phyloP scores from a whole-genome alignment of 1,140 invertebrate species.

The Heliconius nattereri region DNA sequence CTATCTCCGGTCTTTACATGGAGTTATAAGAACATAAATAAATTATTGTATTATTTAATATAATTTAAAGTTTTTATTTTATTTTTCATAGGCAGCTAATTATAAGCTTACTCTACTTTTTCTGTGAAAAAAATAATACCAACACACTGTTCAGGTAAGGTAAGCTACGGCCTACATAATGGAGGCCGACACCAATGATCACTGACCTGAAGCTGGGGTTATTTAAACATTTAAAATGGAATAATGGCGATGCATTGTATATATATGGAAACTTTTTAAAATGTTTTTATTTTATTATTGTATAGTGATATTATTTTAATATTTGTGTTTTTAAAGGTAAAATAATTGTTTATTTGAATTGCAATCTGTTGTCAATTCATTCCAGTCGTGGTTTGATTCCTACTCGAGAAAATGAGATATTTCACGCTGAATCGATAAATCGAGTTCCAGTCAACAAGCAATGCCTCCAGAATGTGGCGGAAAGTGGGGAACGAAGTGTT shows the following conservation, averaged over 20 bases:
- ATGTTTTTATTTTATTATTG: neutral
- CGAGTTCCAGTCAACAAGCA: no score
- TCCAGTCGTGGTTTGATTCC: no score
- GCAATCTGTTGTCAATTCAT: no score
- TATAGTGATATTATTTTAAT: neutral
- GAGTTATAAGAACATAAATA: no score
- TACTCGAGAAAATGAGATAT: no score
- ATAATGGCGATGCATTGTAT: neutral
- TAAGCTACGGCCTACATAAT: constrained; percentile 15
- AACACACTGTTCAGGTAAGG: neutral
- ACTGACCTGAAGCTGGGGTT: constrained; percentile 26
- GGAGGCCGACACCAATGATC: constrained; percentile 20
- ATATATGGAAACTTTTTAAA: neutral
- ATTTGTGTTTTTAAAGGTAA: neutral
- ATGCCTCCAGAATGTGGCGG: no score
- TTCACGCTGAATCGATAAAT: no score
- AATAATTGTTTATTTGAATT: no score
- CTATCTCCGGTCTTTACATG: no score
- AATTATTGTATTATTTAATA: no score
- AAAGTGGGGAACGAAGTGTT: no score
- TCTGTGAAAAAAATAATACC: neutral
- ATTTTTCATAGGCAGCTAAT: neutral
- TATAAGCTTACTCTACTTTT: neutral
- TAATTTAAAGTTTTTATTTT: no score
- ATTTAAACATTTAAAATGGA: constrained; percentile 26